A percentile compares a stretch with the other conserved stretches of the same genome.
These are phyloP conservation scores for Kryptopterus vitreolus DNA, from an alignment of 2,797 vertebrate species.

Conservation along the genomic window DNA sequence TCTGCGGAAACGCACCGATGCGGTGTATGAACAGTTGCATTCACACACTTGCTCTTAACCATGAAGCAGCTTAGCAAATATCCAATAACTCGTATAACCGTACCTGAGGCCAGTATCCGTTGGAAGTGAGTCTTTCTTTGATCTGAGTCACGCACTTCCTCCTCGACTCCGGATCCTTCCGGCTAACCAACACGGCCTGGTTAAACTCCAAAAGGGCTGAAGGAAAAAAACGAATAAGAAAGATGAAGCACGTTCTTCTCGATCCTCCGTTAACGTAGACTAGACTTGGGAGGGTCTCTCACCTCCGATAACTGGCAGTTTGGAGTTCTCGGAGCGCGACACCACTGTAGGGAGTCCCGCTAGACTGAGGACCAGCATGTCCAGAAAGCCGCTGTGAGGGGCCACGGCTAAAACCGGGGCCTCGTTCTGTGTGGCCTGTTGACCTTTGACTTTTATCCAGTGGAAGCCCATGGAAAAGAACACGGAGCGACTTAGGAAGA, in stretches of 20 bases:
- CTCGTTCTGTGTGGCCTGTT: slow-evolving; percentile 74
- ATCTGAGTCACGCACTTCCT: slow-evolving; percentile 80
- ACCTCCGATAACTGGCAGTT: slow-evolving; percentile 87
- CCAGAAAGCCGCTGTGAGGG: slow-evolving; percentile 86
- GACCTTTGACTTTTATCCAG: slow-evolving; percentile 82
- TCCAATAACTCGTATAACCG: background rate
- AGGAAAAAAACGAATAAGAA: background rate
- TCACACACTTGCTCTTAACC: background rate
- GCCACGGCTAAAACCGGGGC: slow-evolving; percentile 85
- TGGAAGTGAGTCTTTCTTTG: slow-evolving; percentile 78
- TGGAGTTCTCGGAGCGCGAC: slow-evolving; percentile 84
- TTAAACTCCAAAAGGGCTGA: slow-evolving; percentile 83
- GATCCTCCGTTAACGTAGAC: background rate
- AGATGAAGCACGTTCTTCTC: background rate
- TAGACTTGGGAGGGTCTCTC: slow-evolving; percentile 54
- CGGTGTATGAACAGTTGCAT: background rate
- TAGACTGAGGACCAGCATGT: slow-evolving; percentile 78
- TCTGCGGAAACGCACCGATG: slow-evolving; percentile 56
- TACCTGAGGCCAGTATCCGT: slow-evolving; percentile 88
- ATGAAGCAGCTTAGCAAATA: background rate
- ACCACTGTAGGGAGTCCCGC: slow-evolving; percentile 82
- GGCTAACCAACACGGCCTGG: slow-evolving; percentile 84
- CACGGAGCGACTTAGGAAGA: slow-evolving; percentile 74
- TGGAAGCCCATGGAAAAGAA: slow-evolving; percentile 83
- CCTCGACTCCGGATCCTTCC: slow-evolving; percentile 84